Conservation (phyloP, 2,113 vertebrate genomes). For the Isurus oxyrinchus region DNA sequence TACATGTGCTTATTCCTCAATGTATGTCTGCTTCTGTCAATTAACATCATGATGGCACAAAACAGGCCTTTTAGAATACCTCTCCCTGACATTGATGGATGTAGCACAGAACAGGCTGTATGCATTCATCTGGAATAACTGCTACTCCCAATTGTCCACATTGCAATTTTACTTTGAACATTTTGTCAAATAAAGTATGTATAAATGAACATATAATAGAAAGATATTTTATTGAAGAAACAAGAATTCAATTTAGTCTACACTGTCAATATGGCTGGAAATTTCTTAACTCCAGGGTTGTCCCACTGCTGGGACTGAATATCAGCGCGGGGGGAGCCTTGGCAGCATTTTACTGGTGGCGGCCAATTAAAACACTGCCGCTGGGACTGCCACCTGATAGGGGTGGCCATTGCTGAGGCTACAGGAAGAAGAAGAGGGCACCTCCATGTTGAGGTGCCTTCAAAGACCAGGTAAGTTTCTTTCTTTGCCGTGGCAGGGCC, state of each 20-base stretch:
- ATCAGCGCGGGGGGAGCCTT: not conserved
- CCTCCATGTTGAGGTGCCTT: not conserved
- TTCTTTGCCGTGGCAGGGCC: too few species aligned
- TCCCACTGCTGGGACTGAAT: not conserved
- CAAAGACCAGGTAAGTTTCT: not conserved
- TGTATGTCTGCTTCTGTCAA: not conserved
- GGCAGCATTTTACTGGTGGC: not conserved
- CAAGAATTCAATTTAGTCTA: not conserved
- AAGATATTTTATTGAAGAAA: not conserved
- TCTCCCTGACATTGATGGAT: not conserved
- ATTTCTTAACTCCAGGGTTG: not conserved
- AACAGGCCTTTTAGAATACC: not conserved
- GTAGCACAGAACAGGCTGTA: not conserved
- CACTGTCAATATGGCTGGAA: not conserved
- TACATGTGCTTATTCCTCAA: not conserved
- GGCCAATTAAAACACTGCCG: too few species aligned
- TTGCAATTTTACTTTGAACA: not conserved
- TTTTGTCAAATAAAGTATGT: not conserved
- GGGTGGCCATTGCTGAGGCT: not conserved
- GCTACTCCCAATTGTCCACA: not conserved
- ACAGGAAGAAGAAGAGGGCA: too few species aligned
- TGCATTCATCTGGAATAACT: not conserved
- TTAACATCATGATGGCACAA: not conserved
- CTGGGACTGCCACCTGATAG: too few species aligned
- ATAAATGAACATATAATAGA: not conserved